A percentile compares a stretch with the other conserved stretches of the same genome.
Conservation (phyloP, 2,113 vertebrate genomes). For the Phyllopteryx taeniolatus region DNA sequence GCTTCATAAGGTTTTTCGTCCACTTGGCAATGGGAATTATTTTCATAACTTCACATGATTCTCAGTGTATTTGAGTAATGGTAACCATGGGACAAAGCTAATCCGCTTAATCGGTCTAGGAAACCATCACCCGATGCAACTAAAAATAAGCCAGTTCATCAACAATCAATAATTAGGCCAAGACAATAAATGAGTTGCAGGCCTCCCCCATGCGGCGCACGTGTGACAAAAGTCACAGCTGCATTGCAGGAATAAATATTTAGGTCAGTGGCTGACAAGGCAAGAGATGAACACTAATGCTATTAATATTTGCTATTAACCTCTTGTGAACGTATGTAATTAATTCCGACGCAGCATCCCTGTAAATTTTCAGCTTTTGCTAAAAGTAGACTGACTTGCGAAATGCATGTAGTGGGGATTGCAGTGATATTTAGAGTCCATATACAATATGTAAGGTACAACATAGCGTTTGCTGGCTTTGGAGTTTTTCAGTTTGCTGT, state of each 20-base stretch:
- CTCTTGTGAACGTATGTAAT: no score
- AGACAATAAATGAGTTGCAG: conserved; percentile 26
- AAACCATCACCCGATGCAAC: not conserved
- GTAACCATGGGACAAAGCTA: no score
- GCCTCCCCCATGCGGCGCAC: conserved; percentile 18
- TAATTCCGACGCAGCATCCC: no score
- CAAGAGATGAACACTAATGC: not conserved
- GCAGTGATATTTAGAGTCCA: not conserved
- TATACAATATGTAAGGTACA: not conserved
- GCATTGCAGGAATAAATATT: conserved; percentile 4
- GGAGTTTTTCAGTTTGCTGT: conserved; percentile 25
- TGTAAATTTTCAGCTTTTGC: no score
- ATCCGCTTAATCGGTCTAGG: no score
- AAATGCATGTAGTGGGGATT: no score
- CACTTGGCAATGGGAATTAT: no score
- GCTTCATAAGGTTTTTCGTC: no score
- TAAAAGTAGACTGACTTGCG: no score
- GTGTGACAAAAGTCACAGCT: conserved; percentile 30
- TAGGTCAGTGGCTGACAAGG: not conserved
- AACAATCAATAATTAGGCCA: conserved; percentile 15
- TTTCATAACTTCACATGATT: no score
- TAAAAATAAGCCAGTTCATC: not conserved
- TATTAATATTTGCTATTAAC: not conserved
- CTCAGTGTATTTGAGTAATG: no score
- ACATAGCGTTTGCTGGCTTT: not conserved